Evolutionary conservation across 2,888 invertebrate species (phyloP).

Genomic region (Acanthosepion lycidas): DNA sequence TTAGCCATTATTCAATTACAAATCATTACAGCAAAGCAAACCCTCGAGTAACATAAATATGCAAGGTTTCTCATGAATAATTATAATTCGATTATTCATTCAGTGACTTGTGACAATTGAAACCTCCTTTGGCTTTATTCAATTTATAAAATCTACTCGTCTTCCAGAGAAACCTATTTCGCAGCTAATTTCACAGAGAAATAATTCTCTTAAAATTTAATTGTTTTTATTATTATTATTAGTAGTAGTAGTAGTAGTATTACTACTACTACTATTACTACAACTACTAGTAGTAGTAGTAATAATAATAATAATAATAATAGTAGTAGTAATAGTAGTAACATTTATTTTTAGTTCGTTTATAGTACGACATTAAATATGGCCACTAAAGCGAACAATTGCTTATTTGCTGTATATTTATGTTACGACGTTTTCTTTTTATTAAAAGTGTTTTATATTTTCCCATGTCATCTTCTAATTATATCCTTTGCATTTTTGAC

Average conservation of each 20-base stretch:
- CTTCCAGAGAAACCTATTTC: background rate
- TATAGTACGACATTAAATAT: too few species aligned
- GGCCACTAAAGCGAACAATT: too few species aligned
- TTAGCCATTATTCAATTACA: background rate
- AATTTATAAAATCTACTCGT: background rate
- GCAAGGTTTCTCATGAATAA: background rate
- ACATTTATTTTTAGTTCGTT: too few species aligned
- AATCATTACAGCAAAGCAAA: background rate
- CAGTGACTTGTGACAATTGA: conserved; percentile 33
- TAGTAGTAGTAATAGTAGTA: too few species aligned
- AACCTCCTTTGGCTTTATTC: background rate
- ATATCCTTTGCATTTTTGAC: too few species aligned
- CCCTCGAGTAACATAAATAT: background rate
- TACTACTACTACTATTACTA: too few species aligned
- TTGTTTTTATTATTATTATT: background rate
- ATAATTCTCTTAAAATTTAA: background rate
- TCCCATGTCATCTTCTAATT: too few species aligned
- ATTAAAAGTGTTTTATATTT: too few species aligned
- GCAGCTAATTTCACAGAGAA: background rate
- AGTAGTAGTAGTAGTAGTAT: background rate
- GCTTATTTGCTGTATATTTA: too few species aligned
- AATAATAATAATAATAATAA: background rate
- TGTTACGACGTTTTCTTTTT: too few species aligned
- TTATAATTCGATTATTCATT: background rate
- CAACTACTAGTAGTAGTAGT: background rate